These are phyloP conservation scores for Oceanites oceanicus DNA, from an alignment of 2,113 vertebrate species.

Conservation along the genomic window DNA sequence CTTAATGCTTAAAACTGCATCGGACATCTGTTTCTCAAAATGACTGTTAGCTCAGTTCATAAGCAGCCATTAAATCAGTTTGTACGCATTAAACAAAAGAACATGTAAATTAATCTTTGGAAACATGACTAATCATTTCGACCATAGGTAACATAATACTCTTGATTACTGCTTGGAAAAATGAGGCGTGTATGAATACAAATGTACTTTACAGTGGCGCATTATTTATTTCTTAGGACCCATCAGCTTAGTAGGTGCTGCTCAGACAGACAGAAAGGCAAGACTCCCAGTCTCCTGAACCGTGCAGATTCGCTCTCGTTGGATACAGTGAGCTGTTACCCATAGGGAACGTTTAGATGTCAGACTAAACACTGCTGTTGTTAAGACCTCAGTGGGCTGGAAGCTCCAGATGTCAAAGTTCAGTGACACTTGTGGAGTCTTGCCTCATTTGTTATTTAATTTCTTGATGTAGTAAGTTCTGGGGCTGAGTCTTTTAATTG, in stretches of 20 bases:
- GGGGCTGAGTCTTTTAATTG: not conserved
- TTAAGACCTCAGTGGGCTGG: not conserved
- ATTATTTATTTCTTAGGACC: not conserved
- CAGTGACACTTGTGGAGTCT: not conserved
- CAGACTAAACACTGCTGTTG: conserved; percentile 4
- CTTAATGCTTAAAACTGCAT: conserved; percentile 40
- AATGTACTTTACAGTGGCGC: not conserved
- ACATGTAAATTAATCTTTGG: conserved; percentile 44
- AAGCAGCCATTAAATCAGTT: conserved; percentile 52
- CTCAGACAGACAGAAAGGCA: not conserved
- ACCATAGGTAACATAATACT: conserved; percentile 43
- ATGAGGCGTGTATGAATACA: not conserved
- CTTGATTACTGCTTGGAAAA: conserved; percentile 20
- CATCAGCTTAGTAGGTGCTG: not conserved
- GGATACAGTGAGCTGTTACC: not conserved
- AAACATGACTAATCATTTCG: conserved; percentile 38
- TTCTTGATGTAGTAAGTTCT: conserved; percentile 3
- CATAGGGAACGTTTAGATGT: not conserved
- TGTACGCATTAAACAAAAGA: conserved; percentile 1
- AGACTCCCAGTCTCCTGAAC: not conserved
- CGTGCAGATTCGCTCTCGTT: not conserved
- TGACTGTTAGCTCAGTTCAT: conserved; percentile 41
- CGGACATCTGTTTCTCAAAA: conserved; percentile 48
- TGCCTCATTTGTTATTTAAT: not conserved
- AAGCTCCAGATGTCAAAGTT: conserved; percentile 32